phyloP scores from a whole-genome alignment of 2,797 vertebrate species.

The Epinephelus coioides region DNA sequence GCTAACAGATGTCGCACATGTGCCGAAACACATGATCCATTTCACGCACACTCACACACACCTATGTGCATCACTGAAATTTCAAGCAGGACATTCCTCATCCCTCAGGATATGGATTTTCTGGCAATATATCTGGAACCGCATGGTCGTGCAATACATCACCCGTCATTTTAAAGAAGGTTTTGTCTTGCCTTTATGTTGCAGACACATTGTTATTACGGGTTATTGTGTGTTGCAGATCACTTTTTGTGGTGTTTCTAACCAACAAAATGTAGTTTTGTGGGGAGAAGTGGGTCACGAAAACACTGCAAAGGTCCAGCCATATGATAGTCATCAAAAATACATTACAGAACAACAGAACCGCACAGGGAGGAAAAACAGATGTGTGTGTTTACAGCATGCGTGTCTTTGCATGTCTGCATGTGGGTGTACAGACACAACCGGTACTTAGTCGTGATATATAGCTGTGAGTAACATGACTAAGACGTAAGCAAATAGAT shows the following conservation, averaged over 20 bases:
- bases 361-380: conserved; percentile 24
- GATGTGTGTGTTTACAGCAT: conserved; percentile 43
- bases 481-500: background rate
- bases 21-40: conserved; percentile 30
- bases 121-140: conserved; percentile 22
- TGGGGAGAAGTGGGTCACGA: background rate
- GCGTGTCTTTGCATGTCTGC: conserved; percentile 43
- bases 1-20: conserved; percentile 44
- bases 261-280: conserved; percentile 18
- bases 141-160: conserved; percentile 17
- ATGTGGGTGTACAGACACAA: conserved; percentile 9
- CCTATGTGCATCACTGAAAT: conserved; percentile 25
- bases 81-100: conserved; percentile 36
- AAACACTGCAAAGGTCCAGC: conserved; percentile 8
- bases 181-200: conserved; percentile 19
- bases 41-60: conserved; percentile 7
- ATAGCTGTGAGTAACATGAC: conserved; percentile 19
- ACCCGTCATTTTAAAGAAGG: conserved; percentile 23
- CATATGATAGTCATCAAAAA: conserved; percentile 40
- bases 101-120: conserved; percentile 10
- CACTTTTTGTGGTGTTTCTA: conserved; percentile 36
- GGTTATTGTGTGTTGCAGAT: conserved; percentile 32
- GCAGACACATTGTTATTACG: conserved; percentile 18
- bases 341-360: conserved; percentile 42
- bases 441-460: conserved; percentile 8